Evolutionary conservation across 2,797 vertebrate species (phyloP), one percentile per base, ranked within the genome.

Genomic region (Xenops minutus): DNA sequence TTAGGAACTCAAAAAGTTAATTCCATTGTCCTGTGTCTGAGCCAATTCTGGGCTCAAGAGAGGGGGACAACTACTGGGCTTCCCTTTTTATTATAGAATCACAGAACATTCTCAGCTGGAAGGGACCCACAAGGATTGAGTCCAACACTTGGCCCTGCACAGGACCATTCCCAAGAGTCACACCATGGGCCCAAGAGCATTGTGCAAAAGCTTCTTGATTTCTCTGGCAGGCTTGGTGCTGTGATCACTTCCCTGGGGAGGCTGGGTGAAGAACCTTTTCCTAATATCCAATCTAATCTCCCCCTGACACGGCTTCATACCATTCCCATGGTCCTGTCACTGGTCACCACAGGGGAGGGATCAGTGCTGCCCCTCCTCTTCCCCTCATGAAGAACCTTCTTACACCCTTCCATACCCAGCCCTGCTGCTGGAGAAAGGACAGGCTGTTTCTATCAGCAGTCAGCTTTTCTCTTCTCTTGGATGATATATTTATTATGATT

Each of bases 61-160:
- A 62, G 9, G 4, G 1, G 13, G 13, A 8, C 5, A 56, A 12
- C 6, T 85, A 34, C 27, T 43, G 23, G 1, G 0, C 16, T 83
- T 78, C 10, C 9, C 30, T 14, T 64, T 66, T 51, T 56, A 29
- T 74, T 69, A 13, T 13, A 62, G 61, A 62, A 41, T 41, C 39
- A 43, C 29, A 32, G 21, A 62, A 43, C 20, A 43, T 43, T 14
- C 20, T 43, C 26, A 22, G 9, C 6, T 16, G 20, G 29, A 63
- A 63, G 14, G 14, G 29, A 63, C 14, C 29, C 29, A 23, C 29
- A 43, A 43, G 29, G 39, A 63, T 23, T 21, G 9, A 63, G 20
- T 16, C 39, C 39, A 43, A 3, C 9, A 11, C 36, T 14, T 63
- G 39, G 59, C 18, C 27, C 36, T 63, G 20, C 61, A 32, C 37